Base-by-base conservation (phyloP, 1,140 invertebrate species). In the Rhizoglyphus robini region DNA sequence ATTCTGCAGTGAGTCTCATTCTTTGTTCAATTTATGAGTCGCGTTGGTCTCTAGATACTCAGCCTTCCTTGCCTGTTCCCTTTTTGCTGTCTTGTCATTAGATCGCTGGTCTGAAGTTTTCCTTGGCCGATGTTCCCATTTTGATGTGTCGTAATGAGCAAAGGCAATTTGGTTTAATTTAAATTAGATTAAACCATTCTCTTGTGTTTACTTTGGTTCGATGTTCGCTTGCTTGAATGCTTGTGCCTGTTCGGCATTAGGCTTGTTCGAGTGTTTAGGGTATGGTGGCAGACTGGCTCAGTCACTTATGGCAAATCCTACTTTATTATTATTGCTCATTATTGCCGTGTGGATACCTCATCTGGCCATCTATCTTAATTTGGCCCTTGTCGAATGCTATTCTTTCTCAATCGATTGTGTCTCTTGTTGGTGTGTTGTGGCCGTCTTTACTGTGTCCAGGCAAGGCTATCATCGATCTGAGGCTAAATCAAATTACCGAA, bases 351-450 rank as follows among this genome's bases (percentile, higher is more conserved):
- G 51, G 51, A 32, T 32, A 54, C 51, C 51, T 54, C 51, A 54
- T 54, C 51, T 54, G 8, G 51, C 51, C 51, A 54, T 54, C 51
- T 54, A 54, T 54, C 51, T 54, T 54, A 54, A 54, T 54, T 54
- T 54, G 51, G 31, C 51, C 23, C 51, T 32, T 32, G 8, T 5
- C 51, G 8, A 20, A 32, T 32, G 8, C 51, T 32, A 54, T 54
- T 54, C 51, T 23, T 54, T 54, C 20, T 20, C 51, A 54, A 54
- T 54, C 51, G 51, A 54, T 54, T 54, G 23, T 32, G 23, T 54
- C 5, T 54, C 20, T 8, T 25, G 51, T 32, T 8, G 8, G 36
- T 41, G 36, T 41, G 36, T 41, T 8, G 8, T 41, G 36, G 18
- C 36, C 36, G 36, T 41, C 18, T 11, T 18, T 8, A 41, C 36